Base-by-base conservation (phyloP, 2,888 invertebrate species). In the Brenthis hecate region DNA sequence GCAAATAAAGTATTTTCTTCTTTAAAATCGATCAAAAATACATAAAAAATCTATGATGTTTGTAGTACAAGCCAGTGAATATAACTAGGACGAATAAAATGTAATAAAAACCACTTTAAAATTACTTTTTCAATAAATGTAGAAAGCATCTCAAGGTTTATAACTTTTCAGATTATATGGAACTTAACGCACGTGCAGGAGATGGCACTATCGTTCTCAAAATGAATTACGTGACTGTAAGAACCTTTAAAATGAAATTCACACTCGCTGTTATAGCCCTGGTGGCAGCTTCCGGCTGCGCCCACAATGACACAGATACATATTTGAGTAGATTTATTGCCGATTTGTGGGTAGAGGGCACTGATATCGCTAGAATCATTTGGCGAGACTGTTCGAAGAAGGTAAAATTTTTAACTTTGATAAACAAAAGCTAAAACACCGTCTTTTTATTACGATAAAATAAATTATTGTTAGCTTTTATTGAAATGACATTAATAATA, bases 361-460 rank as follows among this genome's bases (percentile, higher is more conserved):
- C 88, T 36, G 91, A 92, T 72, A 81, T 93, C 8, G 77, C 91
- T 14, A 84, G 84, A 65, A 88, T 92, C 60, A 85, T 93, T 72
- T 93, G 93, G 93, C 81, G 87, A 65, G 92, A 93, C 74, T 93
- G 93, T 67, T 90, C 93, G 0, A 92, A 89, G 73, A 92, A 91
- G 79, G 93, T 93, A 83, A 62, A 32, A 1, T n/a, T 50, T 14
- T 2, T 5, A 3, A 43, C 5, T 13, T n/a, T 28, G 48, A 43
- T 43, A 43, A 43, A 43, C 36, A 0, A 43, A 43, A 43, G 11
- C 2, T 43, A 43, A 43, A 2, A 43, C 36, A 28, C 28, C 4
- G 28, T 28, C 4, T 28, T 4, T 28, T 28, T 28, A 28, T 28
- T 28, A 28, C 0, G 28, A 28, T 5, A 28, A 28, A 28, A 3